Evolutionary conservation across 2,888 invertebrate species (phyloP), one percentile per base, ranked within the genome.

Genomic region (Macrosiphum euphorbiae): DNA sequence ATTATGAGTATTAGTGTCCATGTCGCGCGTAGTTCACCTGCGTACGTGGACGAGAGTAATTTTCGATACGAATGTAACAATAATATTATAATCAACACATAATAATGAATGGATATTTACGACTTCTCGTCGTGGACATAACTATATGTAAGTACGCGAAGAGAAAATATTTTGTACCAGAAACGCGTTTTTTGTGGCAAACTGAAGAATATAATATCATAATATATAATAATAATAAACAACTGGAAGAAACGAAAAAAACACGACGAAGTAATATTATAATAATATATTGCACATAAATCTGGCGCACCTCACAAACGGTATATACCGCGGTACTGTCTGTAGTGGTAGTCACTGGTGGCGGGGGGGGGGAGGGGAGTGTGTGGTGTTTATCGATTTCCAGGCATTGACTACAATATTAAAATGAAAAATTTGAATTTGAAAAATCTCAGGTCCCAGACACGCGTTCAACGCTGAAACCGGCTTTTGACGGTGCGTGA

Each of bases 211-310:
- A 78, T 78, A 35, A 16, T 20, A 78, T 35, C 20, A 78, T 78
- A 78, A 78, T 20, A 78, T 24, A n/a, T 16, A n/a, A n/a, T 13
- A 67, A 67, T 67, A 13, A 67, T 67, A n/a, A n/a, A 50, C 50
- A 50, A 87, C 35, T 26, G 26, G 41, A 88, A 41, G 26, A 26
- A 55, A 41, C 24, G 26, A 78, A 50, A 24, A 78, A 90, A 90
- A 84, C 13, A 84, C 84, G 52, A 90, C 52, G 13, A 84, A 84
- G 35, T 35, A 78, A 78, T 35, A 78, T 8, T 35, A 35, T 78
- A 35, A 78, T 78, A 78, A 78, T 78, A 84, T 90, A 90, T 90
- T 90, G 90, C 90, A 90, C 90, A 90, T 90, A 52, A 41, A 84
- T 84, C 78, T 78, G 52, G 78, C 90, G 84, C 7, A 35, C 41